These are phyloP conservation scores for Coptodon bakossiorum DNA, from an alignment of 2,113 vertebrate species.

Conservation along the genomic window DNA sequence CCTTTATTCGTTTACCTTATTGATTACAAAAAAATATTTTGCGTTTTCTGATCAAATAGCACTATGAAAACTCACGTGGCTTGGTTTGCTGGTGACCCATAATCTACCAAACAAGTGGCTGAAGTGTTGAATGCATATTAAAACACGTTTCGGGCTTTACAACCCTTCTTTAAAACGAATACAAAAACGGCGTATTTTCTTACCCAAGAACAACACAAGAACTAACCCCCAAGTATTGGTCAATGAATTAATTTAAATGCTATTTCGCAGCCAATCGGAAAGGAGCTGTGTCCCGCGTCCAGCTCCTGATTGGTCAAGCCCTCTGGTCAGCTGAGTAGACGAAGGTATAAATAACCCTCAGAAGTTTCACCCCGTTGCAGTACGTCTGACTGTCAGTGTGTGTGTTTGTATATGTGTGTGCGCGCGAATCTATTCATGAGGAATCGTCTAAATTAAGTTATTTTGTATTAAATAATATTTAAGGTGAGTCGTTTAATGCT, in stretches of 20 bases:
- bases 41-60: neutral
- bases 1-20: neutral
- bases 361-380: neutral
- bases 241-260: neutral
- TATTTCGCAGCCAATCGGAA: constrained; percentile 42
- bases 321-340: constrained; percentile 33
- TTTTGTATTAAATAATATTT: constrained; percentile 38
- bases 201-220: constrained; percentile 41
- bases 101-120: neutral
- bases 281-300: neutral
- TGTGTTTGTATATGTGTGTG: neutral
- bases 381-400: neutral
- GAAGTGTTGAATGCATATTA: neutral
- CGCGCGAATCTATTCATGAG: constrained; percentile 8
- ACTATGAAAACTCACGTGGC: neutral
- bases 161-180: neutral
- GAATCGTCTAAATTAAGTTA: neutral
- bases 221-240: constrained; percentile 19
- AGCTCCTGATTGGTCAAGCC: constrained; percentile 57
- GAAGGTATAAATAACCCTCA: constrained; percentile 57
- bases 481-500: constrained; percentile 21
- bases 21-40: neutral
- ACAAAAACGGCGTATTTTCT: fast-evolving
- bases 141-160: neutral
- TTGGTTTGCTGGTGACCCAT: neutral